Conservation (phyloP, 1,140 invertebrate genomes). For the Rhagoletis zephyria region DNA sequence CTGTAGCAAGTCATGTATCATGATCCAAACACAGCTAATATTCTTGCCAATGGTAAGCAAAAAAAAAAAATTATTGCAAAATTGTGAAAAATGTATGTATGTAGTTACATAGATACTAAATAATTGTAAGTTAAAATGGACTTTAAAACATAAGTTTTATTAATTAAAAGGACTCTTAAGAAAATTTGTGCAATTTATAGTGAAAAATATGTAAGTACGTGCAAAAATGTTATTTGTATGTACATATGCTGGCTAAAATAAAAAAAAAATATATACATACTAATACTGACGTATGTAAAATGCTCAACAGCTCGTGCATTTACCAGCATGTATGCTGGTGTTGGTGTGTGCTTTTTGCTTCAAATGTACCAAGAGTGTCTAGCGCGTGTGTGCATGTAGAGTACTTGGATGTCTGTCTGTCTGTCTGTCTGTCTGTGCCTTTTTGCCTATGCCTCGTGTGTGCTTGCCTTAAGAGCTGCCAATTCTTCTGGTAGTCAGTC, state of each 20-base stretch:
- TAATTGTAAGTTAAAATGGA: background rate
- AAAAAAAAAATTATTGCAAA: background rate
- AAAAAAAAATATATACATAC: background rate
- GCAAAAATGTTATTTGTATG: background rate
- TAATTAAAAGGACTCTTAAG: slow-evolving; percentile 5
- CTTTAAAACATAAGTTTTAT: background rate
- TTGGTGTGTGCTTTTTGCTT: background rate
- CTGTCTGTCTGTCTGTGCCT: background rate
- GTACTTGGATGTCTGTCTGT: background rate
- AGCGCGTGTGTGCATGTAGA: background rate
- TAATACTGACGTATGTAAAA: background rate
- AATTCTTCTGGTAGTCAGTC: background rate
- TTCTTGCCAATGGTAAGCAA: slow-evolving; percentile 72
- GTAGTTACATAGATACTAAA: too few species aligned
- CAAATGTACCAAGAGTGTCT: background rate
- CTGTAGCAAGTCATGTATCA: slow-evolving; percentile 73
- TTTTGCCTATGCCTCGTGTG: slow-evolving; percentile 9
- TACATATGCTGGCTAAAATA: background rate
- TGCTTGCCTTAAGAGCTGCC: background rate
- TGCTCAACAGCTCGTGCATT: background rate
- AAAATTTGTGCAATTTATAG: background rate
- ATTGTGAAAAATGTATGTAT: background rate
- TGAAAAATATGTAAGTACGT: background rate
- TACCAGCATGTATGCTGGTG: too few species aligned
- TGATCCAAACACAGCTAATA: slow-evolving; percentile 73